These are phyloP conservation scores for Pseudolycoriella hygida DNA, from an alignment of 2,888 invertebrate species.

Conservation along the genomic window DNA sequence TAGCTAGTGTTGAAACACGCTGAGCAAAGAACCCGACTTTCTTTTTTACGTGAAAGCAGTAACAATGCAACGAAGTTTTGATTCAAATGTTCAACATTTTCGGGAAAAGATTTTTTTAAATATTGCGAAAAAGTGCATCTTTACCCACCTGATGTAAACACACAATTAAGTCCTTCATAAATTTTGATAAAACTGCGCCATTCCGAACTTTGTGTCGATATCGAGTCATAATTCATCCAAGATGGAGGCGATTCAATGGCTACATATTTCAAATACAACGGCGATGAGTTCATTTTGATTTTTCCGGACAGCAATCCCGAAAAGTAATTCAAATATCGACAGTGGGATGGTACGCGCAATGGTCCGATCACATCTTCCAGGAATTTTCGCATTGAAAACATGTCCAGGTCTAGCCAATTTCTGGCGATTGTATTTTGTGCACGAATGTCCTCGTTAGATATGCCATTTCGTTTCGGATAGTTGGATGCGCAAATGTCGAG, in stretches of 20 bases:
- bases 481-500: slow-evolving; percentile 66
- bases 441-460: slow-evolving; percentile 14
- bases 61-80: too few relatives aligned
- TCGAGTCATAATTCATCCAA: slow-evolving; percentile 34
- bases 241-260: slow-evolving; percentile 75
- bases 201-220: slow-evolving; percentile 32
- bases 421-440: slow-evolving; percentile 14
- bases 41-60: too few relatives aligned
- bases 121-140: too few relatives aligned
- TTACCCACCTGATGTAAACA: slow-evolving; percentile 60
- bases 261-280: slow-evolving; percentile 71
- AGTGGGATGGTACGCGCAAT: slow-evolving; percentile 54
- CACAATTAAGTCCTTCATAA: slow-evolving; percentile 78
- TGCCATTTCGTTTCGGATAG: slow-evolving; percentile 22
- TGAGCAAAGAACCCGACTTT: too few relatives aligned
- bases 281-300: slow-evolving; percentile 73
- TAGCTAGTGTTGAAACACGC: too few relatives aligned
- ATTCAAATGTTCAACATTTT: too few relatives aligned
- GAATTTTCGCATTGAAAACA: slow-evolving; percentile 83
- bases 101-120: too few relatives aligned
- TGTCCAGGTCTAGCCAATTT: slow-evolving; percentile 56
- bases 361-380: slow-evolving; percentile 65
- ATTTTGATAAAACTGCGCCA: slow-evolving; percentile 64
- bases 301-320: slow-evolving; percentile 76
- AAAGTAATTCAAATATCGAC: slow-evolving; percentile 82